Conservation (phyloP, 64 coral and sea anemone species). For the Montipora sp. region DNA sequence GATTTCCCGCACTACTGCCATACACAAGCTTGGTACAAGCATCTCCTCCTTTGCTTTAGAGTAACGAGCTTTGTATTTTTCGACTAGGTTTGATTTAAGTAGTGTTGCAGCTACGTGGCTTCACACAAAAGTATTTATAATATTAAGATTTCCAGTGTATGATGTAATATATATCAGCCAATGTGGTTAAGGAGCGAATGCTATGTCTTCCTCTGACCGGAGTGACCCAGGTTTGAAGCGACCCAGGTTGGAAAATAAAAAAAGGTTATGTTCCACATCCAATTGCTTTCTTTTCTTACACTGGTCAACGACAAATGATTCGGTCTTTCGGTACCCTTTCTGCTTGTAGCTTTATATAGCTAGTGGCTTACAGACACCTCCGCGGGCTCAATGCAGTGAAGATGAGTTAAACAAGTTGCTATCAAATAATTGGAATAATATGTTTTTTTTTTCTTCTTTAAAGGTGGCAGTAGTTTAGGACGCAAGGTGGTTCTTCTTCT, state of each 20-base stretch:
- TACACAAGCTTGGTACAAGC: not conserved
- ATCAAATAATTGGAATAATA: not conserved
- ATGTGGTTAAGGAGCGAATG: not conserved
- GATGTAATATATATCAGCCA: too few species aligned
- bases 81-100: not conserved
- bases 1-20: not conserved
- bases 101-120: not conserved
- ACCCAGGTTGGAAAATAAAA: too few species aligned
- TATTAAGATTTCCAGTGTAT: not conserved
- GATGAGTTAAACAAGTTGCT: not conserved
- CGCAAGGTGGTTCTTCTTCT: constrained; percentile 12
- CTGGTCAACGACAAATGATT: too few species aligned
- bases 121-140: not conserved
- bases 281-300: too few species aligned
- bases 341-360: not conserved
- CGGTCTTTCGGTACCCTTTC: not conserved
- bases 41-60: not conserved
- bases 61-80: not conserved
- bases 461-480: not conserved
- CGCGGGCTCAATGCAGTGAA: not conserved
- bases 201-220: not conserved
- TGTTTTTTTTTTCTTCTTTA: not conserved
- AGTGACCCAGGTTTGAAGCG: not conserved
- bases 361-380: not conserved
- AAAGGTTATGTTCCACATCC: too few species aligned